A percentile compares a stretch with the other conserved stretches of the same genome.
phyloP scores from a whole-genome alignment of 2,797 vertebrate species.

The Florisuga fusca region DNA sequence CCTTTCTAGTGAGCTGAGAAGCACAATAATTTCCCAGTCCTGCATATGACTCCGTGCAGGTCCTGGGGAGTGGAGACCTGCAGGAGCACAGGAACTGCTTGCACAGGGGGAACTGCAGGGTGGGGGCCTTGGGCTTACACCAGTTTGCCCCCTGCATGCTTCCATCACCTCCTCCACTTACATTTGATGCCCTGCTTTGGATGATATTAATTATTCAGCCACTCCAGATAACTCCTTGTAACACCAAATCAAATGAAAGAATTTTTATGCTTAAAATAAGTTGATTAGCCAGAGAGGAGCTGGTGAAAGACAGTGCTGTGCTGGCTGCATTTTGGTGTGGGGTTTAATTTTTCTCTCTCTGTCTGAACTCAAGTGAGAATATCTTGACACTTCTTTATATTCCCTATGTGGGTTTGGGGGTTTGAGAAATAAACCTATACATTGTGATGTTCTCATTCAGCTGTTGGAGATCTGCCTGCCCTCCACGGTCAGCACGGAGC shows the following conservation, averaged over 20 bases:
- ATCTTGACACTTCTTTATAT: neutral
- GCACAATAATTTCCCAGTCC: slow-evolving; percentile 13
- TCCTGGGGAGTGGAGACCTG: neutral
- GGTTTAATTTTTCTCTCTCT: neutral
- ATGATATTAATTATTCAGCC: neutral
- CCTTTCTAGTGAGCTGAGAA: slow-evolving; percentile 32
- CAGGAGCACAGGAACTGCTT: neutral
- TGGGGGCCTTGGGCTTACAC: neutral
- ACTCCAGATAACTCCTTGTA: neutral
- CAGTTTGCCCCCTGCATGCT: neutral
- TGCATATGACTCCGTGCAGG: neutral
- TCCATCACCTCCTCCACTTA: neutral
- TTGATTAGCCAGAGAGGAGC: neutral
- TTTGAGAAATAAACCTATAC: neutral
- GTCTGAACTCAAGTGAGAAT: neutral
- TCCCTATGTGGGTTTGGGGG: neutral
- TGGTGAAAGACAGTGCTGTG: neutral
- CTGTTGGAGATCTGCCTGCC: neutral
- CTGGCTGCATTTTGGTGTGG: neutral
- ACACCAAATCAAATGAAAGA: neutral
- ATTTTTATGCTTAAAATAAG: neutral
- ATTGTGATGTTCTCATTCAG: neutral
- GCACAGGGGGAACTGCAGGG: neutral
- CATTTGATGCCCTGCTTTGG: neutral
- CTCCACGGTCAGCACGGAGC: neutral